Evolutionary conservation across 2,888 invertebrate genomes (phyloP).

Genomic region (Abrostola tripartita): DNA sequence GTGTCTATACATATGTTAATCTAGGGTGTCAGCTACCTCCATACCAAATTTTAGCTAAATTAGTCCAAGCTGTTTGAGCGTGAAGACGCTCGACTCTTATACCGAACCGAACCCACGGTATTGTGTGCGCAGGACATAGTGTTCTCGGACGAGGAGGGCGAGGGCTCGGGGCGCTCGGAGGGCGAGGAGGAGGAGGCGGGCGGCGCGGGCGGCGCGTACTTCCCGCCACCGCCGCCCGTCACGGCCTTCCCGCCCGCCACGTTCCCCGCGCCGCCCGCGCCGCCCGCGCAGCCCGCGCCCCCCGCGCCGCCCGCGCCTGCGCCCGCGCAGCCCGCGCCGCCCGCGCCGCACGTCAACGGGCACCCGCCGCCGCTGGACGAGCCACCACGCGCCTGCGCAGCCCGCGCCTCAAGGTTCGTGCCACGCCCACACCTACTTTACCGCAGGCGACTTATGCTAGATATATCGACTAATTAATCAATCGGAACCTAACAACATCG

Average conservation of each 20-base stretch:
- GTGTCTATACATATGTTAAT: too few relatives aligned
- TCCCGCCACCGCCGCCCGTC: conserved; percentile 73
- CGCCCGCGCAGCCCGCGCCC: conserved; percentile 45
- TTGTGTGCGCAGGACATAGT: conserved; percentile 82
- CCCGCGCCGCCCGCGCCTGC: conserved; percentile 42
- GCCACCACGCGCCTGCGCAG: conserved; percentile 66
- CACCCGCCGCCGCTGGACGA: conserved; percentile 61
- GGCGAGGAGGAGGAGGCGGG: conserved; percentile 89
- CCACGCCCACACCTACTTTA: too few relatives aligned
- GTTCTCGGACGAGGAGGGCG: conserved; percentile 89
- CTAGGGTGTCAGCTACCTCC: too few relatives aligned
- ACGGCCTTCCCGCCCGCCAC: conserved; percentile 61
- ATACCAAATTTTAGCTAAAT: too few relatives aligned
- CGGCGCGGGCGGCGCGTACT: conserved; percentile 62
- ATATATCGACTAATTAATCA: too few relatives aligned
- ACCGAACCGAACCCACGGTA: background rate
- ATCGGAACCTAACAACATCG: too few relatives aligned
- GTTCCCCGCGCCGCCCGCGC: conserved; percentile 65
- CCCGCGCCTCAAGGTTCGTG: conserved; percentile 70
- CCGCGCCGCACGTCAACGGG: conserved; percentile 48
- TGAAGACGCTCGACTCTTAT: too few relatives aligned
- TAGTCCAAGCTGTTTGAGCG: too few relatives aligned
- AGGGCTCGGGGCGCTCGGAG: conserved; percentile 88
- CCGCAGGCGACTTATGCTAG: too few relatives aligned
- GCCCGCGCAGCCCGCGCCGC: conserved; percentile 52